Evolutionary conservation across 2,888 invertebrate genomes (phyloP), one percentile per base, ranked within the genome.

Genomic region (Kuschelorhynchus macadamiae): DNA sequence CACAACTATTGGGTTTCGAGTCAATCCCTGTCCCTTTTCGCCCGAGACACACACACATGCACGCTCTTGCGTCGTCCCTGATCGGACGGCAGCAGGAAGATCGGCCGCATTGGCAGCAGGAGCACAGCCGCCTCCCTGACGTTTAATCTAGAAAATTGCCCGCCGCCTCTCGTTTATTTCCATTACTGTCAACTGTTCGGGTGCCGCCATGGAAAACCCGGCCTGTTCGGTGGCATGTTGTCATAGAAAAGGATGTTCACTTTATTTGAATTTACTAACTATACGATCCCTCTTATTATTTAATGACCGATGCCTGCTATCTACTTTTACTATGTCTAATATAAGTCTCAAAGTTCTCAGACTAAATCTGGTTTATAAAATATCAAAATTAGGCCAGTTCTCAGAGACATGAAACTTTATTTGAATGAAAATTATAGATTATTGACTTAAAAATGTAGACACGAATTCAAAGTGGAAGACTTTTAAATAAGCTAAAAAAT

Each of bases 71-170:
- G 20, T 44, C 53, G 18, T 16, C 44, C 53, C 47, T 47, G 14
- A 30, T 39, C 50, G 60, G 53, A 60, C 49, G 32, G 55, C 57
- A 55, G 50, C 57, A 47, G 56, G 60, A 68, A 70, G 69, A 64
- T 55, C 67, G 65, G 70, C 50, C 25, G 25, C 25, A 61, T 50
- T n/a, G n/a, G n/a, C 61, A 60, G 60, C 60, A 50, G 50, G 50
- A 64, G 57, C 64, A 56, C 65, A 81, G 81, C 83, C 81, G 81
- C 60, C 82, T 62, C 82, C 84, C 85, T 87, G 87, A 87, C 87
- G 87, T 88, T 88, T 88, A 88, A 88, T 88, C 87, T 87, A 87
- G 86, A 86, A 87, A 88, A 88, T 88, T 87, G 88, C 86, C 85
- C 84, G 85, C 81, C 83, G 84, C 85, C 85, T 85, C 85, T 85